Percentiles rank a stretch among this genome's conserved stretches.
Conservation (phyloP, 2,797 vertebrate species). For the Mus minutoides region DNA sequence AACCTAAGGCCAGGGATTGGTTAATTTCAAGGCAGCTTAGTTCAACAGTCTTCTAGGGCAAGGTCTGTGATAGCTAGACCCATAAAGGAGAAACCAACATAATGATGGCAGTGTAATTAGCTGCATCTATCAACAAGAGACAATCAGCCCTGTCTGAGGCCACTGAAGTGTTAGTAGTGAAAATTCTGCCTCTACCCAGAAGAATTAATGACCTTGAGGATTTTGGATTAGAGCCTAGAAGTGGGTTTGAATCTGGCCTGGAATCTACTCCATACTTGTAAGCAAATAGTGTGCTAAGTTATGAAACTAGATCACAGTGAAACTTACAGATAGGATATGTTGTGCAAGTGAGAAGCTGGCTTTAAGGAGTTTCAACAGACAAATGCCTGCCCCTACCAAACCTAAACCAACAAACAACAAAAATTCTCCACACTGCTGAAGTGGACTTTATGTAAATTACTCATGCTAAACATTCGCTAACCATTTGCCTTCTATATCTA, state of each 20-base stretch:
- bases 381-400: conserved; percentile 53
- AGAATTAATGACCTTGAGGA: conserved; percentile 18
- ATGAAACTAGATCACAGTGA: conserved; percentile 45
- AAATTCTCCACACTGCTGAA: conserved; percentile 40
- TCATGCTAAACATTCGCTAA: conserved; percentile 70
- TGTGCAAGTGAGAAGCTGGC: conserved; percentile 53
- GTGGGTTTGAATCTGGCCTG: conserved; percentile 42
- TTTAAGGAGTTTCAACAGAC: conserved; percentile 39
- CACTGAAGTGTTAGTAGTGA: conserved; percentile 33
- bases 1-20: conserved; percentile 11
- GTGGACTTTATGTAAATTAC: conserved; percentile 72
- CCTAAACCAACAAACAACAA: neutral
- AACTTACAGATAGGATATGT: conserved; percentile 22
- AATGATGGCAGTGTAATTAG: conserved; percentile 69
- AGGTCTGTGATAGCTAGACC: conserved; percentile 19
- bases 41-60: conserved; percentile 51
- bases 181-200: conserved; percentile 2
- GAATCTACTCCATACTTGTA: conserved; percentile 10
- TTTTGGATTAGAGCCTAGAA: conserved; percentile 44
- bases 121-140: conserved; percentile 49
- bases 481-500: conserved; percentile 69
- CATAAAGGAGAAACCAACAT: conserved; percentile 1
- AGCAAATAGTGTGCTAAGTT: conserved; percentile 13
- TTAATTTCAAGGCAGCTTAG: conserved; percentile 63
- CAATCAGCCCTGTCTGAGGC: conserved; percentile 41